phyloP scores from a whole-genome alignment of 2,797 vertebrate species.

The Aulostomus chinensis region DNA sequence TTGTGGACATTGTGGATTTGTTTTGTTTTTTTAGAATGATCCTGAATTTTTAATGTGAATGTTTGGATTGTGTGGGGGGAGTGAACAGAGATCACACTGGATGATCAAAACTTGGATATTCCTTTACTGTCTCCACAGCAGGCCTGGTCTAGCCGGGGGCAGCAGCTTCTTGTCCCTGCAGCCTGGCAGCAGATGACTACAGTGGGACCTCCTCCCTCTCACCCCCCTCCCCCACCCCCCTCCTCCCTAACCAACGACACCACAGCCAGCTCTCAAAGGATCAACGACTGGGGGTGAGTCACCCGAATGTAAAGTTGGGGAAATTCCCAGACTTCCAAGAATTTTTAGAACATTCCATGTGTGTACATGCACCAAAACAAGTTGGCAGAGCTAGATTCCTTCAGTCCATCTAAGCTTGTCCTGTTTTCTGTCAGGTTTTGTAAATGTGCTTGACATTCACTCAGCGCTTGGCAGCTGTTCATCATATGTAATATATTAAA shows the following conservation, averaged over 20 bases:
- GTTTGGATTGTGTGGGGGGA: no score
- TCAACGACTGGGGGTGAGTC: slow-evolving; percentile 94
- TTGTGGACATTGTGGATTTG: no score
- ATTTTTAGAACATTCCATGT: not conserved
- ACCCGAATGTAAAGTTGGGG: not conserved
- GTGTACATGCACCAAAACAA: not conserved
- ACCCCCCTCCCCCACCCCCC: slow-evolving; percentile 78
- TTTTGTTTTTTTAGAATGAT: no score
- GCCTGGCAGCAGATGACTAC: slow-evolving; percentile 93
- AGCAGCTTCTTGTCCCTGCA: slow-evolving; percentile 91
- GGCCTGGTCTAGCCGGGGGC: slow-evolving; percentile 90
- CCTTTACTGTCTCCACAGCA: slow-evolving; percentile 54
- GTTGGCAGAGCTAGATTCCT: not conserved
- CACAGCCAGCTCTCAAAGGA: slow-evolving; percentile 86
- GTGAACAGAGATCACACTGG: no score
- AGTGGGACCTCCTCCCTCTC: slow-evolving; percentile 70
- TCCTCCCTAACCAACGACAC: slow-evolving; percentile 86
- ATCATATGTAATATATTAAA: not conserved
- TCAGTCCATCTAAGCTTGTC: not conserved
- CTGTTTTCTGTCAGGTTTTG: not conserved
- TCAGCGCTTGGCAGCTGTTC: not conserved
- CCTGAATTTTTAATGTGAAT: no score
- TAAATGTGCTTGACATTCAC: not conserved
- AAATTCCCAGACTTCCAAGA: no score
- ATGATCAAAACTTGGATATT: not conserved